phyloP scores from a whole-genome alignment of 2,113 vertebrate genomes.

The Rissa tridactyla region DNA sequence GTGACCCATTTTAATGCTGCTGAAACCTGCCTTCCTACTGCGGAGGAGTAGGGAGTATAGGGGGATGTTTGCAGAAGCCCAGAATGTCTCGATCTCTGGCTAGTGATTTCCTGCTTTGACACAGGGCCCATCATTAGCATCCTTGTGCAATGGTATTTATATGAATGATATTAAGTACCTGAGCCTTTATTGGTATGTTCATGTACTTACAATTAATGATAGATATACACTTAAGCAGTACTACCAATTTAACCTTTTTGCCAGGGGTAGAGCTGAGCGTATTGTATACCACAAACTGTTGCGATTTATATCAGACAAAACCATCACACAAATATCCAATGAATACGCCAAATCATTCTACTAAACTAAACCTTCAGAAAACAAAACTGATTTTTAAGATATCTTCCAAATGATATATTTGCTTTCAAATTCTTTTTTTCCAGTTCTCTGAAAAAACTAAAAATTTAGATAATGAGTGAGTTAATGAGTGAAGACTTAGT shows the following conservation, averaged over 20 bases:
- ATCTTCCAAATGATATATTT: not conserved
- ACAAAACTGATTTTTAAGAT: not conserved
- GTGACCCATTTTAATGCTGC: not conserved
- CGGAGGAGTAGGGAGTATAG: not conserved
- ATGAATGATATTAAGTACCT: fast-evolving
- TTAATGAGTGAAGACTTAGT: not conserved
- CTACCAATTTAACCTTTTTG: not conserved
- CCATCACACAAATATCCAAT: not conserved
- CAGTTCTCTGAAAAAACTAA: not conserved
- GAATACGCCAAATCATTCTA: not conserved
- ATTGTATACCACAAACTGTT: not conserved
- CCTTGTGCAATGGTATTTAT: fast-evolving
- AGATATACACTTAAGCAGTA: not conserved
- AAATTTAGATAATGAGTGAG: not conserved
- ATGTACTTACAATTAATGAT: not conserved
- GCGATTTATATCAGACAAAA: not conserved
- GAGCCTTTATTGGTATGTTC: fast-evolving
- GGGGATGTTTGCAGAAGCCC: not conserved
- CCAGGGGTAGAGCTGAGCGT: not conserved
- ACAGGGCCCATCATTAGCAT: not conserved
- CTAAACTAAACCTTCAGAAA: not conserved
- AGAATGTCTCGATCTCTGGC: not conserved
- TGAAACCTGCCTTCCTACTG: not conserved
- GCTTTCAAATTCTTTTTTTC: not conserved
- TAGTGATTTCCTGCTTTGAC: not conserved